Percentiles rank a stretch among this genome's conserved stretches.
phyloP scores from a whole-genome alignment of 23 tunicate species.

The Trididemnum nubilum region DNA sequence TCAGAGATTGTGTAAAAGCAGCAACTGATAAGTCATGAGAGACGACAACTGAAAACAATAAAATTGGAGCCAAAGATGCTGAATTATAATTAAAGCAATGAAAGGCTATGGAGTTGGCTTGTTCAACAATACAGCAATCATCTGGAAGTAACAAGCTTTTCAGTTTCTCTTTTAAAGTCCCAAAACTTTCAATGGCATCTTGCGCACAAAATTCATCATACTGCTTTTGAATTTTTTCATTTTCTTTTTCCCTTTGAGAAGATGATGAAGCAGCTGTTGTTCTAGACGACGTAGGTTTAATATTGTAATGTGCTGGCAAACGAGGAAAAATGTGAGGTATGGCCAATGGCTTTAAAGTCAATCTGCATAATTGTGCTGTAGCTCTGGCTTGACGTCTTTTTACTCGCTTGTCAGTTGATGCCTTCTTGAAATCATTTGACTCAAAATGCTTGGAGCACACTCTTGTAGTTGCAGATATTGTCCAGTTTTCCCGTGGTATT shows the following conservation, averaged over 20 bases:
- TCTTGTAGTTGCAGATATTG: neutral
- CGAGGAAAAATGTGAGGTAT: neutral
- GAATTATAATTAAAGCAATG: slow-evolving; percentile 1
- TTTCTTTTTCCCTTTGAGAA: neutral
- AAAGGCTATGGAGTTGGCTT: neutral
- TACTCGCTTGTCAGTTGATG: neutral
- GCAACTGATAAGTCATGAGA: neutral
- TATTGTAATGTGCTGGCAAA: neutral
- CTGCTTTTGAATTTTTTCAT: neutral
- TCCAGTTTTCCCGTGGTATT: neutral
- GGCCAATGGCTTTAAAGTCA: neutral
- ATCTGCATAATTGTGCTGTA: neutral
- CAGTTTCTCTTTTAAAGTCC: neutral
- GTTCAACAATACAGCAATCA: neutral
- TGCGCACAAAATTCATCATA: slow-evolving; percentile 3
- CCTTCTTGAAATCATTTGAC: neutral
- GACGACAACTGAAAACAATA: neutral
- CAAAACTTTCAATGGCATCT: slow-evolving; percentile 16
- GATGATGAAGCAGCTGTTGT: neutral
- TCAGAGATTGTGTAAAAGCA: neutral
- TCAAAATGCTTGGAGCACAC: neutral
- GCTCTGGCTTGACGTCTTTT: neutral
- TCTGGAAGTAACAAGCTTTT: neutral
- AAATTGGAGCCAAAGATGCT: neutral
- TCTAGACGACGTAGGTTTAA: neutral